A percentile compares a stretch with the other conserved stretches of the same genome.
Evolutionary conservation across 1,140 invertebrate genomes (phyloP).

Genomic region (Cephus cinctus): DNA sequence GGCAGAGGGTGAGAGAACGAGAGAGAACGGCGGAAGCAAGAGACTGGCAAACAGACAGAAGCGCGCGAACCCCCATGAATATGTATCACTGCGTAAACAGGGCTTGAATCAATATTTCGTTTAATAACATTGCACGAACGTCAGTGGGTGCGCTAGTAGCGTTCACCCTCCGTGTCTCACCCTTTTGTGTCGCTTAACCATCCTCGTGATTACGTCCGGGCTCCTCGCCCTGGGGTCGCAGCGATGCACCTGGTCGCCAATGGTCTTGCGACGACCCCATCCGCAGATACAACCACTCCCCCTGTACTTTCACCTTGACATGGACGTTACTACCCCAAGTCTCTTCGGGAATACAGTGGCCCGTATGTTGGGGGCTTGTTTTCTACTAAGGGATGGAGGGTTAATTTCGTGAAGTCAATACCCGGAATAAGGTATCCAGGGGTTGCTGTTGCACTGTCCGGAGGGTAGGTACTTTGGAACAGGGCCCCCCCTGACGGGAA

Average conservation of each 20-base stretch:
- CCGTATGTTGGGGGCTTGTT: too few species aligned
- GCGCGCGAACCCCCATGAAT: conserved; percentile 49
- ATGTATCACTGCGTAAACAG: conserved; percentile 57
- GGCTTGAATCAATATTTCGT: conserved; percentile 58
- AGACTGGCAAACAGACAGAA: conserved; percentile 46
- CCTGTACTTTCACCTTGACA: background rate
- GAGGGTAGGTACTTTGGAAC: too few species aligned
- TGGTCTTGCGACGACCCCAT: background rate
- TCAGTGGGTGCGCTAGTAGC: background rate
- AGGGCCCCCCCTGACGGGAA: conserved; percentile 12
- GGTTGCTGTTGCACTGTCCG: too few species aligned
- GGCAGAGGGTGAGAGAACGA: conserved; percentile 18
- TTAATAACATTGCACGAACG: conserved; percentile 49
- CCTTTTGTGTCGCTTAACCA: too few species aligned
- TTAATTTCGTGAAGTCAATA: too few species aligned
- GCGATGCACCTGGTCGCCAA: too few species aligned
- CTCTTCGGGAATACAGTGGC: background rate
- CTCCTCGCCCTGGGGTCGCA: too few species aligned
- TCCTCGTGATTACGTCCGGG: too few species aligned
- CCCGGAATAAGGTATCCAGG: too few species aligned
- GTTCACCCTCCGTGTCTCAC: conserved; percentile 3
- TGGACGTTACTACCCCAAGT: background rate
- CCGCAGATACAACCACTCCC: too few species aligned
- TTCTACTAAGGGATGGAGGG: too few species aligned
- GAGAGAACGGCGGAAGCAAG: conserved; percentile 27